Evolutionary conservation across 2,797 vertebrate species (phyloP).

Genomic region (Labeo calbasu): DNA sequence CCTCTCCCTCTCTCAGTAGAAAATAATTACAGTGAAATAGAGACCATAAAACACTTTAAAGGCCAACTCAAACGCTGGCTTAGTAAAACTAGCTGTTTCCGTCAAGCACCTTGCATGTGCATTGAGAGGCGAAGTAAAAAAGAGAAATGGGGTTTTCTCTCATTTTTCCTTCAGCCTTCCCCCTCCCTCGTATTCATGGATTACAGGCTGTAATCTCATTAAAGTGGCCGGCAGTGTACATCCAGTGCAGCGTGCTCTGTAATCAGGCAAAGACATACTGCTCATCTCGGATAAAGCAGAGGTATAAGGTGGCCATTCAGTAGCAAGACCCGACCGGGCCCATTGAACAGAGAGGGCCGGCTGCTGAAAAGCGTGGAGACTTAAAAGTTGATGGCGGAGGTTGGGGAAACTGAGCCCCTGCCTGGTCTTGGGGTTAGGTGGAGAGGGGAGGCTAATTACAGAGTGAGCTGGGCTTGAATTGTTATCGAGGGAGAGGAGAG

Average conservation of each 20-base stretch:
- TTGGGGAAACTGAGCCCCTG: constrained; percentile 71
- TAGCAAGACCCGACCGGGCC: constrained; percentile 52
- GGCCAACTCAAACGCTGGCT: constrained; percentile 69
- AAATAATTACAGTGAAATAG: constrained; percentile 75
- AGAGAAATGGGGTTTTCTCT: constrained; percentile 45
- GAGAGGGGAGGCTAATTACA: constrained; percentile 89
- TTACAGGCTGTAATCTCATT: constrained; percentile 81
- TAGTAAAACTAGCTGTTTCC: constrained; percentile 68
- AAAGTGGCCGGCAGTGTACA: constrained; percentile 79
- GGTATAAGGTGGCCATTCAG: constrained; percentile 67
- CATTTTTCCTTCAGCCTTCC: constrained; percentile 20
- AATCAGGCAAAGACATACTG: constrained; percentile 76
- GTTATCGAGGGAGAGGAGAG: constrained; percentile 86
- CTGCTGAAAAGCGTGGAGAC: constrained; percentile 64
- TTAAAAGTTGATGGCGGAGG: constrained; percentile 71
- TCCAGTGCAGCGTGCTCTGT: constrained; percentile 74
- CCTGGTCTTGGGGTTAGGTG: constrained; percentile 61
- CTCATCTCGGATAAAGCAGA: constrained; percentile 74
- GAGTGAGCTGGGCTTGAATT: constrained; percentile 91
- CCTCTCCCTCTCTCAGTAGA: constrained; percentile 40
- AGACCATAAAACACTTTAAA: constrained; percentile 73
- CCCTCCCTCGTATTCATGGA: constrained; percentile 75
- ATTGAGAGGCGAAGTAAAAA: constrained; percentile 28
- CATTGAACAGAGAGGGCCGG: constrained; percentile 61
- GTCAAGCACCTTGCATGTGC: constrained; percentile 65